Conservation (phyloP, 2,797 vertebrate species). For the Borostomias antarcticus region DNA sequence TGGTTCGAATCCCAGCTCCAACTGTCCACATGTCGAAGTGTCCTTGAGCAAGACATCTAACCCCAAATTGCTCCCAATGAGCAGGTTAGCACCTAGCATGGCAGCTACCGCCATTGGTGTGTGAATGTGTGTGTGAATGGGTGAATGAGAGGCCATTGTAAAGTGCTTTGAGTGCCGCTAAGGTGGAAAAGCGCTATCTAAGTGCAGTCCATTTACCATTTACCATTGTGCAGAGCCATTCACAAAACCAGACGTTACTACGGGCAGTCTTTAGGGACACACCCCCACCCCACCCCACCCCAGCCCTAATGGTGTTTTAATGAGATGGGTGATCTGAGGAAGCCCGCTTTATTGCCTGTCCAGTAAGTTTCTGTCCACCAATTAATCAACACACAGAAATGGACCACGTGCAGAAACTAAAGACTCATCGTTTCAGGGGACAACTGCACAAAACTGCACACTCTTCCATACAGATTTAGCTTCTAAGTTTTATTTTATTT, state of each 20-base stretch:
- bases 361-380: constrained; percentile 23
- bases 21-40: no score
- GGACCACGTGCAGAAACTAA: constrained; percentile 18
- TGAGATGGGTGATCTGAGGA: constrained; percentile 33
- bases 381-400: constrained; percentile 37
- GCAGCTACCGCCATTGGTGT: no score
- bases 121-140: no score
- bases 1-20: no score
- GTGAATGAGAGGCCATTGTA: no score
- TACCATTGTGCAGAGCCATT: constrained; percentile 24
- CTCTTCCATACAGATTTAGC: not conserved
- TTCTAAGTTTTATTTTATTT: no score
- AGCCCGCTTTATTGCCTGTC: constrained; percentile 41
- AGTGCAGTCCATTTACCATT: no score
- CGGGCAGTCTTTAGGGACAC: constrained; percentile 7
- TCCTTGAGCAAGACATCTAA: no score
- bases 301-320: constrained; percentile 46
- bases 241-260: constrained; percentile 25
- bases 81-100: no score
- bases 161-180: no score
- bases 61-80: no score
- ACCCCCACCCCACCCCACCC: not conserved
- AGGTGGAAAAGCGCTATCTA: no score
- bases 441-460: constrained; percentile 17
- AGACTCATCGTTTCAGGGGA: constrained; percentile 20